Evolutionary conservation across 2,113 vertebrate genomes (phyloP), one percentile per base, ranked within the genome.

Genomic region (Syngnathus typhle): DNA sequence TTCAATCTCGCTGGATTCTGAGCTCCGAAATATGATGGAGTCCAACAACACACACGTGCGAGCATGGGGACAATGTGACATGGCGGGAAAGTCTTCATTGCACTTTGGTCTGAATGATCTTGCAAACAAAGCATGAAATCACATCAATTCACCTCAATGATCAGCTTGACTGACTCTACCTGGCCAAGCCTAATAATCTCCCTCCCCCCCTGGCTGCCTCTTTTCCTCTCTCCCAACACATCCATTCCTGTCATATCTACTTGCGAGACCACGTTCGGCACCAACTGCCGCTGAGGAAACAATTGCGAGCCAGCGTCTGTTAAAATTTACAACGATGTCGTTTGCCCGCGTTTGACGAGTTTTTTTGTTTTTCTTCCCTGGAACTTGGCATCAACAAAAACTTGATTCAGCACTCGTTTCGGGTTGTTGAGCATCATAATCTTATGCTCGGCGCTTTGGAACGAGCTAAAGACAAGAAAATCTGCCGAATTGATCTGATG

Each of bases 91-190:
- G 87, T 90, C 89, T 91, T 91, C 88, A 91, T 90, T 91, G 89
- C 89, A 90, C 89, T 90, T 89, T 91, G 90, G 85, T 88, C 89
- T 84, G 89, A 91, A 89, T 89, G 90, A 90, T 91, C 89, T 90
- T 85, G 89, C 91, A 92, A 92, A 92, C 89, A 92, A 93, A 92
- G 89, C 92, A 92, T 92, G 90, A 92, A 92, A 92, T 92, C 92
- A 91, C 90, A 91, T 92, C 91, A 91, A 89, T 93, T 93, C 90
- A 92, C 90, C 91, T 89, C 89, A 89, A 91, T 91, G 89, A 92
- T 92, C 84, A 64, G 92, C 91, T 92, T 91, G 88, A 90, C 85
- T 91, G 92, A 74, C 85, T 92, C 89, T 90, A 93, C 91, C 91
- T 92, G 90, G 87, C 89, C 88, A 84, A 81, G 79, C 89, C 89